A percentile compares a stretch with the other conserved stretches of the same genome.
These are phyloP conservation scores for Xanthia icteritia DNA, from an alignment of 2,888 invertebrate species.

Conservation along the genomic window DNA sequence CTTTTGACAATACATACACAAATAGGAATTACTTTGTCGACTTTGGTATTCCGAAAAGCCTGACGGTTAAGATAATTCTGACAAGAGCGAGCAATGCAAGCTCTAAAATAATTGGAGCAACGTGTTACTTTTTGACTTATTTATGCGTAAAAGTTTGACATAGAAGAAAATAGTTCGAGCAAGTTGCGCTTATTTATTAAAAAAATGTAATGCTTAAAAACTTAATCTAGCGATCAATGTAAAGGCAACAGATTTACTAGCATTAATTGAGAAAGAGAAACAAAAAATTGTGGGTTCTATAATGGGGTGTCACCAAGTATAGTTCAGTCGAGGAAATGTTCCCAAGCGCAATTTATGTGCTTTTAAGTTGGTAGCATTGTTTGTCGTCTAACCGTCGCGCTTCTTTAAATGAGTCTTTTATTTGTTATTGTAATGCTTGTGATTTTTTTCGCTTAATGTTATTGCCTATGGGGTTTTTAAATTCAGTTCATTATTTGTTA, in stretches of 20 bases:
- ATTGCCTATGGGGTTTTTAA: constrained; percentile 29
- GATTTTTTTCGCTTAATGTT: constrained; percentile 8
- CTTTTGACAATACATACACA: too few relatives aligned
- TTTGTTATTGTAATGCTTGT: constrained; percentile 52
- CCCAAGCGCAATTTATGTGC: neutral
- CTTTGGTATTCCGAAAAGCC: too few relatives aligned
- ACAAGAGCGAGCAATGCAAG: too few relatives aligned
- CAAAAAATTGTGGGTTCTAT: neutral
- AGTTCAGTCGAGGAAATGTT: constrained; percentile 9
- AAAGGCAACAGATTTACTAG: neutral
- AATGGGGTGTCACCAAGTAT: constrained; percentile 5
- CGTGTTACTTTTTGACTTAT: neutral
- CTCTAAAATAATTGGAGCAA: too few relatives aligned
- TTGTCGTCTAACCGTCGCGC: constrained; percentile 55
- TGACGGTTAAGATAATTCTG: too few relatives aligned
- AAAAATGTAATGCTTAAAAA: neutral
- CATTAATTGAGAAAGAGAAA: neutral
- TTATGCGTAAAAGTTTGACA: neutral
- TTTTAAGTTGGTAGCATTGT: constrained; percentile 46
- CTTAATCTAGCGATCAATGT: neutral
- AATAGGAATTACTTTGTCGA: too few relatives aligned
- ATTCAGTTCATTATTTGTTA: constrained; percentile 40
- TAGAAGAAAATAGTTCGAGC: neutral
- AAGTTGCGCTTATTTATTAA: neutral
- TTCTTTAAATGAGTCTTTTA: constrained; percentile 56